These are phyloP conservation scores for Lysandra coridon DNA, from an alignment of 2,888 invertebrate genomes.

Conservation along the genomic window DNA sequence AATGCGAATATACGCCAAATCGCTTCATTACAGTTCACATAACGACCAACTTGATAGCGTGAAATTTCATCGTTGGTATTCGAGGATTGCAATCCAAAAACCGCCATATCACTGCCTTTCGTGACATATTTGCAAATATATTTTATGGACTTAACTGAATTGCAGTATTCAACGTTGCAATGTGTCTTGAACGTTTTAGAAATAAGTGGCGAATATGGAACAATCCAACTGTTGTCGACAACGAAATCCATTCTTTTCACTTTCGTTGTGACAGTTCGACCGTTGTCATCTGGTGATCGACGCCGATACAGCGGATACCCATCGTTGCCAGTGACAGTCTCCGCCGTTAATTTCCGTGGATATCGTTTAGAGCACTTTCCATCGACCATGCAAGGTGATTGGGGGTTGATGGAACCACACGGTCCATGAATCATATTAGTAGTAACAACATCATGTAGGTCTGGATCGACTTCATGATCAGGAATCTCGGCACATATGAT, in stretches of 20 bases:
- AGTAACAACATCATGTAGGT: constrained; percentile 40
- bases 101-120: constrained; percentile 38
- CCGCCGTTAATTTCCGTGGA: constrained; percentile 47
- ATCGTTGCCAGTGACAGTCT: constrained; percentile 45
- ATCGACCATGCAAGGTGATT: constrained; percentile 42
- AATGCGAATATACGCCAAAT: constrained; percentile 42
- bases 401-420: constrained; percentile 40
- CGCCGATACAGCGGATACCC: constrained; percentile 39
- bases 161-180: constrained; percentile 43
- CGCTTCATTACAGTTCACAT: constrained; percentile 41
- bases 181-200: constrained; percentile 45
- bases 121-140: constrained; percentile 40
- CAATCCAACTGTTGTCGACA: constrained; percentile 44
- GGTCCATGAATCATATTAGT: constrained; percentile 42
- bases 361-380: constrained; percentile 51
- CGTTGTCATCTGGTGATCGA: constrained; percentile 39
- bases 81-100: constrained; percentile 38
- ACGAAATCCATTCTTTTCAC: constrained; percentile 34
- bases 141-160: constrained; percentile 33
- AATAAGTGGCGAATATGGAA: constrained; percentile 45
- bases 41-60: constrained; percentile 42
- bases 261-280: constrained; percentile 39
- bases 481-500: constrained; percentile 42
- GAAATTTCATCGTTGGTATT: constrained; percentile 40
- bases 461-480: constrained; percentile 39